These are phyloP conservation scores for Tenodera sinensis DNA, from an alignment of 2,888 invertebrate genomes.

Conservation along the genomic window DNA sequence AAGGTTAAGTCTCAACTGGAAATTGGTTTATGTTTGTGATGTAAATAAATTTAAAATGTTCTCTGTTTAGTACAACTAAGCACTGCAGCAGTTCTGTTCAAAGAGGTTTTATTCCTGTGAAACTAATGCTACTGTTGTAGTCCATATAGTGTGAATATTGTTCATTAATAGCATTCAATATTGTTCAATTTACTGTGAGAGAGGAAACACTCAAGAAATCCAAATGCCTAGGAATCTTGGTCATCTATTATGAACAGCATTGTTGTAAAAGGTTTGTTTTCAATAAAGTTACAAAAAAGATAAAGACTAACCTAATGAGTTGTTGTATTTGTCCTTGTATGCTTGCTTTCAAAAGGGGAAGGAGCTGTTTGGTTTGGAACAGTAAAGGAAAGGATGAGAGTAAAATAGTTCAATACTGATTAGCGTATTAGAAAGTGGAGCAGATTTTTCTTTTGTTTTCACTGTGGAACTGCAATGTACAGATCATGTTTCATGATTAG, in stretches of 20 bases:
- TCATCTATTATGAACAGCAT: not conserved
- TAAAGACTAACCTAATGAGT: not conserved
- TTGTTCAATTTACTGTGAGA: not conserved
- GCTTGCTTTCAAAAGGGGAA: too few relatives aligned
- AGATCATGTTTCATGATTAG: too few relatives aligned
- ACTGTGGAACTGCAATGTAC: too few relatives aligned
- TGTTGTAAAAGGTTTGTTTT: not conserved
- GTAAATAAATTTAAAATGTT: not conserved
- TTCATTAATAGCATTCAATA: not conserved
- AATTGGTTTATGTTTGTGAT: not conserved
- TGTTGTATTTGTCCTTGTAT: not conserved
- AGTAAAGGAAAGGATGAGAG: too few relatives aligned
- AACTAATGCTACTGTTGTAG: not conserved
- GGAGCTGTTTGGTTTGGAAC: too few relatives aligned
- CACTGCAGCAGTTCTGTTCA: not conserved
- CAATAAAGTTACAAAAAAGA: not conserved
- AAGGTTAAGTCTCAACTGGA: not conserved
- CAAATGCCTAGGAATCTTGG: not conserved
- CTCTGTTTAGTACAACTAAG: not conserved
- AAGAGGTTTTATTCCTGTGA: not conserved
- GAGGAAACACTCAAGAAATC: not conserved
- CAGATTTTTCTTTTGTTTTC: too few relatives aligned
- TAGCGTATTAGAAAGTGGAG: too few relatives aligned
- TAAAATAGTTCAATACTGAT: too few relatives aligned
- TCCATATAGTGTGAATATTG: not conserved